These are phyloP conservation scores for Plodia interpunctella DNA, from an alignment of 1,140 invertebrate species.

Conservation along the genomic window DNA sequence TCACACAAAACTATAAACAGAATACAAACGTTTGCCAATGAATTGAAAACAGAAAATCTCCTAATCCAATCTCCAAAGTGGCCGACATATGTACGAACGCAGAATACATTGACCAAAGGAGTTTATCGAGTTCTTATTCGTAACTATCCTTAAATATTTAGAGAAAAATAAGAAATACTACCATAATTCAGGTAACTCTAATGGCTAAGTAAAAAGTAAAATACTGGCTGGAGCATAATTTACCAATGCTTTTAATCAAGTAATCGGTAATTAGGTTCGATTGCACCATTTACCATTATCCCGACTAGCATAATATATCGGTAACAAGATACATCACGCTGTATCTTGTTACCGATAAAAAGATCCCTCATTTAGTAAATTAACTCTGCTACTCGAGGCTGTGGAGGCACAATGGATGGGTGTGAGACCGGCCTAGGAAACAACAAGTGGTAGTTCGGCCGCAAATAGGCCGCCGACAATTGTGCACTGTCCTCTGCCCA, in stretches of 20 bases:
- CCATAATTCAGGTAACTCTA: too few species aligned
- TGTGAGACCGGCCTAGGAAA: conserved; percentile 37
- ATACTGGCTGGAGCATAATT: neutral
- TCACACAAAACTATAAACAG: too few species aligned
- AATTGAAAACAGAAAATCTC: too few species aligned
- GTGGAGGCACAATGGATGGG: conserved; percentile 35
- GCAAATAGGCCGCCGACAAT: conserved; percentile 64
- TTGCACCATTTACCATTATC: neutral
- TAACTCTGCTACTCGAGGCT: conserved; percentile 40
- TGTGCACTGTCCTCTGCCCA: conserved; percentile 35
- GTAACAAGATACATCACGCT: conserved; percentile 6
- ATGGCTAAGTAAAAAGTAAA: neutral
- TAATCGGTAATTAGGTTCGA: conserved; percentile 5
- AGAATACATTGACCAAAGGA: too few species aligned
- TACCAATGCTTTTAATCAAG: neutral
- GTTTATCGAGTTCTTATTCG: too few species aligned
- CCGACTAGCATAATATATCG: too few species aligned
- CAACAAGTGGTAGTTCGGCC: conserved; percentile 62
- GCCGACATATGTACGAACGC: too few species aligned
- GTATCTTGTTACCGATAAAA: conserved; percentile 6
- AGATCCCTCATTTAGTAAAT: conserved; percentile 35
- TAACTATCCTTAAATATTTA: too few species aligned
- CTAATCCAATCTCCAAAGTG: too few species aligned
- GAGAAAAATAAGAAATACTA: too few species aligned
- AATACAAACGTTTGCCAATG: too few species aligned